Evolutionary conservation across 2,888 invertebrate species (phyloP), one percentile per base, ranked within the genome.

Genomic region (Megalurothrips usitatus): DNA sequence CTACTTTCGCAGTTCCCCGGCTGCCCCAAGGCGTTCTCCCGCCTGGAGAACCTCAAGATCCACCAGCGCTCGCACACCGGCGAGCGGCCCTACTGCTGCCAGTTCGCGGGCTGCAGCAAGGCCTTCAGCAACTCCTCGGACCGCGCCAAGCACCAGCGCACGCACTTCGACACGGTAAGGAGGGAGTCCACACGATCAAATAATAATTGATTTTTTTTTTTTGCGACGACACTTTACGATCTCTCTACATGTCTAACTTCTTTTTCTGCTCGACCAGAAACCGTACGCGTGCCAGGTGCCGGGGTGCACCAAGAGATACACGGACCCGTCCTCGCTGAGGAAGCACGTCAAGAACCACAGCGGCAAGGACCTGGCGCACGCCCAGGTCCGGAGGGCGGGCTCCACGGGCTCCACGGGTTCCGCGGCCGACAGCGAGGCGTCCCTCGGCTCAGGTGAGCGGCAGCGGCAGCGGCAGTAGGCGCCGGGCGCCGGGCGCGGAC

Each of bases 61-160:
- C 99, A 99, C 88, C 94, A 97, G 83, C 89, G 97, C 58, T 96
- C 96, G 1, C 97, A 98, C 87, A 98, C 97, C 0, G 99, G 99
- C 0, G 99, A 99, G 87, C 91, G 98, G 78, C 99, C 99, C 0
- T 99, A 99, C 86, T 91, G 94, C 82, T 99, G 99, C 86, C 97
- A 97, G 84, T 96, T 96, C 84, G 92, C 94, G 0, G 94, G 95
- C 81, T 99, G 99, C 87, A 89, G 93, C 79, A 99, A 99, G 87
- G 97, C 98, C 1, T 99, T 99, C 89, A 98, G 97, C 86, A 99
- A 99, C 88, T 98, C 98, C 83, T 98, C 98, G 0, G 99, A 99
- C 87, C 90, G 99, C 80, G 99, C 99, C 11, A 99, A 99, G 88
- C 99, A 99, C 88, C 98, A 99, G 89, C 90, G 99, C 85, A 99